Conservation (phyloP, 2,113 vertebrate species). For the Hippocampus mohnikei region DNA sequence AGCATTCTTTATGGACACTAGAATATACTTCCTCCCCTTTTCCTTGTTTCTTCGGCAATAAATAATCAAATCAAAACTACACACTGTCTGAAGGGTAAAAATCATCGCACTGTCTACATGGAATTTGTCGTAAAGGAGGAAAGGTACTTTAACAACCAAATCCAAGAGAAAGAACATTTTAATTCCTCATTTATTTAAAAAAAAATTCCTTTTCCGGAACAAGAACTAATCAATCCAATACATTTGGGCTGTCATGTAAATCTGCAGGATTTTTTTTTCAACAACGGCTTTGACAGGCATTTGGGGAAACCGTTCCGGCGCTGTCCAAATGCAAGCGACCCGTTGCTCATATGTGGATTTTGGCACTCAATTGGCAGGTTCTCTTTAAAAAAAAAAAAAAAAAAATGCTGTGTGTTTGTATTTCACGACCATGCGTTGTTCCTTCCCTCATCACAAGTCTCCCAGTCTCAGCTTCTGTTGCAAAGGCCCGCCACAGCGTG, state of each 20-base stretch:
- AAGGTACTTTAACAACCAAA: slow-evolving; percentile 37
- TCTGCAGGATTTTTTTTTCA: slow-evolving; percentile 2
- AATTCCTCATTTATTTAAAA: slow-evolving; percentile 28
- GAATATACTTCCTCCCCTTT: slow-evolving; percentile 17
- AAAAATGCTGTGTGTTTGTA: slow-evolving; percentile 11
- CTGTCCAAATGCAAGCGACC: slow-evolving; percentile 19
- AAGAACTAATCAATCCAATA: neutral
- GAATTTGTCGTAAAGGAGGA: slow-evolving; percentile 45
- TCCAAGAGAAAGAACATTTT: slow-evolving; percentile 43
- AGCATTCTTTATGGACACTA: slow-evolving; percentile 51
- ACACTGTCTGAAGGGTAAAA: slow-evolving; percentile 29
- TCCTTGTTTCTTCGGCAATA: slow-evolving; percentile 28
- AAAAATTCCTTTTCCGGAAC: too few species aligned
- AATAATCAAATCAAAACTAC: slow-evolving; percentile 37
- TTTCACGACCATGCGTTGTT: slow-evolving; percentile 30
- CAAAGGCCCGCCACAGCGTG: slow-evolving; percentile 44
- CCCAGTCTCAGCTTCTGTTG: slow-evolving; percentile 34
- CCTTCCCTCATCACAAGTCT: slow-evolving; percentile 20
- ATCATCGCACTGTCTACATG: slow-evolving; percentile 25
- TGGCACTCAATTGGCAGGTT: slow-evolving; percentile 27
- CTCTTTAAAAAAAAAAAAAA: slow-evolving; percentile 22
- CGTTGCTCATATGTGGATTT: slow-evolving; percentile 9
- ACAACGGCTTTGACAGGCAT: slow-evolving; percentile 14
- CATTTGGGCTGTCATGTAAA: neutral
- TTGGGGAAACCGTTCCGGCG: slow-evolving; percentile 19